These are phyloP conservation scores for Himalopsyche anomala DNA, from an alignment of 2,888 invertebrate species.

Conservation along the genomic window DNA sequence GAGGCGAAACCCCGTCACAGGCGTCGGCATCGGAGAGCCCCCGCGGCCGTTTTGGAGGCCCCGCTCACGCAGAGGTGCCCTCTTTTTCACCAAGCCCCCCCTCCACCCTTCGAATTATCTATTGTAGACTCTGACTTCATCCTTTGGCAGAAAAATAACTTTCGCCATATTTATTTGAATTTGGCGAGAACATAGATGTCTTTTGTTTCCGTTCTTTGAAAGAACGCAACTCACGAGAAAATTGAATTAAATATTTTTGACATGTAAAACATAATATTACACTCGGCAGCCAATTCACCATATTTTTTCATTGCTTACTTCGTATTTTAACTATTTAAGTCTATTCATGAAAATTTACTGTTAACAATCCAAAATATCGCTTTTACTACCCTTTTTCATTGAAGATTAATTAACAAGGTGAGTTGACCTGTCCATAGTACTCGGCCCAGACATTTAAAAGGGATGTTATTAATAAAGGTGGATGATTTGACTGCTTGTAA, in stretches of 20 bases:
- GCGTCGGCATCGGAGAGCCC: slow-evolving; percentile 78
- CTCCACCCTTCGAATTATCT: slow-evolving; percentile 3
- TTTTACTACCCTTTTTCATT: neutral
- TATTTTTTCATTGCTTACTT: too few species aligned
- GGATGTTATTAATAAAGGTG: slow-evolving; percentile 3
- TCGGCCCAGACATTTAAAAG: neutral
- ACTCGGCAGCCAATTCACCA: too few species aligned
- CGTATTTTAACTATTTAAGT: too few species aligned
- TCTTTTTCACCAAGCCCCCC: slow-evolving; percentile 46
- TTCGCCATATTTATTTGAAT: neutral
- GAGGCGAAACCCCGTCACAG: slow-evolving; percentile 81
- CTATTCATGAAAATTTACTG: neutral
- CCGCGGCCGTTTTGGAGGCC: slow-evolving; percentile 74
- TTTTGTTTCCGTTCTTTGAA: too few species aligned
- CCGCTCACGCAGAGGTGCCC: slow-evolving; percentile 74
- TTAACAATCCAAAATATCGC: neutral
- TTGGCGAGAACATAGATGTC: too few species aligned
- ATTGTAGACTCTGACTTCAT: slow-evolving; percentile 21
- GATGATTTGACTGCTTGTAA: neutral
- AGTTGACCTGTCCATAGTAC: slow-evolving; percentile 11
- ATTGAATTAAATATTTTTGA: too few species aligned
- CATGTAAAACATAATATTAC: too few species aligned
- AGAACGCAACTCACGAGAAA: too few species aligned
- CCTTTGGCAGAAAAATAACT: neutral
- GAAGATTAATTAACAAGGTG: slow-evolving; percentile 20